A percentile compares a stretch with the other conserved stretches of the same genome.
phyloP scores from a whole-genome alignment of 1,140 invertebrate species.

The Patella vulgata region DNA sequence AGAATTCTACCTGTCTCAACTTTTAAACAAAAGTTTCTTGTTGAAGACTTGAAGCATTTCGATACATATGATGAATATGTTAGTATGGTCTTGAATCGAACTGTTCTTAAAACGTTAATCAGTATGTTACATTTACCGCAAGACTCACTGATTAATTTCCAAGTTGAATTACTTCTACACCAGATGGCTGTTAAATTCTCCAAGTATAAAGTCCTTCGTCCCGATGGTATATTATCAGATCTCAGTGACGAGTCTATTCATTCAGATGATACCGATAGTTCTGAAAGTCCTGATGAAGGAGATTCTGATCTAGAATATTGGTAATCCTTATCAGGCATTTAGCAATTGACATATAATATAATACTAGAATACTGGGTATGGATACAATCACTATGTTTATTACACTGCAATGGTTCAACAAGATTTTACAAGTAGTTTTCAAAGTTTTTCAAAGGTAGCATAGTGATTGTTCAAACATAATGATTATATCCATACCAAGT shows the following conservation, averaged over 20 bases:
- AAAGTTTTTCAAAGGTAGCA: no score
- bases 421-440: no score
- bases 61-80: conserved; percentile 55
- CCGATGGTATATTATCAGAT: conserved; percentile 29
- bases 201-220: conserved; percentile 36
- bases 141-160: conserved; percentile 45
- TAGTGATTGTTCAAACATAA: no score
- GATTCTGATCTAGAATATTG: conserved; percentile 60
- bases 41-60: conserved; percentile 29
- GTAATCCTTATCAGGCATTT: no score
- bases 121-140: conserved; percentile 40
- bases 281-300: conserved; percentile 40
- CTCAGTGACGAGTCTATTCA: conserved; percentile 34
- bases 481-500: no score
- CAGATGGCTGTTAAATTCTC: conserved; percentile 44
- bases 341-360: no score
- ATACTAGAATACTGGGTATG: no score
- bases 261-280: conserved; percentile 10
- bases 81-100: conserved; percentile 43
- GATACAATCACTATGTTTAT: no score
- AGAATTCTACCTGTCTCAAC: conserved; percentile 44
- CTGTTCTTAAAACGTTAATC: conserved; percentile 42
- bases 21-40: conserved; percentile 34
- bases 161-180: conserved; percentile 50
- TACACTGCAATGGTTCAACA: no score